These are phyloP conservation scores for Ferdinandea cuprea DNA, from an alignment of 2,888 invertebrate genomes.

Conservation along the genomic window DNA sequence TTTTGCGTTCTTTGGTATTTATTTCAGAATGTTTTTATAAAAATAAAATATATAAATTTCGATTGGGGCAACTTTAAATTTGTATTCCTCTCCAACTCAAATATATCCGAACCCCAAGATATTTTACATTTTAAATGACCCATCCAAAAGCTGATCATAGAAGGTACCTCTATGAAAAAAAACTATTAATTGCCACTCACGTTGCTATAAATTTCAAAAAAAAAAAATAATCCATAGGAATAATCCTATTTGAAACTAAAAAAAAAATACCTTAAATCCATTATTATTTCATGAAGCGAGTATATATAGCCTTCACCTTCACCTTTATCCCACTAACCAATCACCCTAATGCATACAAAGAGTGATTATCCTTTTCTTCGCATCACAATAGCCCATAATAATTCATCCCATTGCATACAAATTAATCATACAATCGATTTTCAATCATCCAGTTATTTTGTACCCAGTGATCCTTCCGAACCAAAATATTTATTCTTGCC, in stretches of 20 bases:
- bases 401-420: slow-evolving; percentile 67
- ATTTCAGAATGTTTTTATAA: too few species aligned
- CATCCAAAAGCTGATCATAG: neutral
- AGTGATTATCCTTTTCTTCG: slow-evolving; percentile 48
- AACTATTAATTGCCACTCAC: neutral
- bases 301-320: neutral
- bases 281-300: slow-evolving; percentile 13
- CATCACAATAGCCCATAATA: slow-evolving; percentile 27
- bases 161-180: neutral
- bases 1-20: too few species aligned
- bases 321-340: slow-evolving; percentile 14
- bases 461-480: slow-evolving; percentile 27
- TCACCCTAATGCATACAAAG: slow-evolving; percentile 12
- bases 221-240: slow-evolving; percentile 39
- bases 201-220: slow-evolving; percentile 11
- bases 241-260: slow-evolving; percentile 25
- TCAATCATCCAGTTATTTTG: slow-evolving; percentile 70
- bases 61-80: too few species aligned
- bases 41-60: too few species aligned
- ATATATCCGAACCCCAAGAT: too few species aligned
- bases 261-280: slow-evolving; percentile 6
- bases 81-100: too few species aligned
- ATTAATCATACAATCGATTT: slow-evolving; percentile 72
- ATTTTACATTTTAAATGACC: too few species aligned
- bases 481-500: slow-evolving; percentile 63